phyloP scores from a whole-genome alignment of 1,140 invertebrate species.

The Orius insidiosus region DNA sequence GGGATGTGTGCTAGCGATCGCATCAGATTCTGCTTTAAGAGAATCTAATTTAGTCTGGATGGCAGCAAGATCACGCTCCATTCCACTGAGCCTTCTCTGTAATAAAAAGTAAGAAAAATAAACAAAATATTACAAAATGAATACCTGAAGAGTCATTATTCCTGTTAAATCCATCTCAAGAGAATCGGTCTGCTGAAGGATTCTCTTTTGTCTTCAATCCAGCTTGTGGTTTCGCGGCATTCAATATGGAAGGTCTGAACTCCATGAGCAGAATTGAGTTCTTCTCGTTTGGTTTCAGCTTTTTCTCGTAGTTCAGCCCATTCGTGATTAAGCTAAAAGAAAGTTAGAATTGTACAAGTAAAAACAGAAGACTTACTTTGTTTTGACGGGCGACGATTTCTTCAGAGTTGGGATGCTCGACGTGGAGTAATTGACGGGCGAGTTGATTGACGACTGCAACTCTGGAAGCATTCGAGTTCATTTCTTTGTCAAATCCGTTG shows the following conservation, averaged over 20 bases:
- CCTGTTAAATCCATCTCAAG: constrained; percentile 90
- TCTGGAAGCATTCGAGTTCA: constrained; percentile 92
- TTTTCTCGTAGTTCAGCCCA: constrained; percentile 75
- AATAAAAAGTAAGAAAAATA: constrained; percentile 22
- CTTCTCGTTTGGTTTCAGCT: constrained; percentile 85
- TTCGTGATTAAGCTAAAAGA: constrained; percentile 51
- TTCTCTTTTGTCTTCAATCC: constrained; percentile 99
- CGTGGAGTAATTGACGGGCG: constrained; percentile 81
- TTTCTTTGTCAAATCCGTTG: constrained; percentile 98
- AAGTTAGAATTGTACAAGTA: background rate
- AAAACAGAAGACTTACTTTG: constrained; percentile 30
- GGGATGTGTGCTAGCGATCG: constrained; percentile 83
- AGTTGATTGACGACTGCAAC: constrained; percentile 96
- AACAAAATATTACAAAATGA: too few species aligned
- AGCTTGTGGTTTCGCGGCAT: constrained; percentile 93
- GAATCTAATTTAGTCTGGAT: constrained; percentile 94
- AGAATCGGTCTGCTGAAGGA: constrained; percentile 73
- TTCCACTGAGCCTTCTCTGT: constrained; percentile 79
- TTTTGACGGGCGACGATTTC: constrained; percentile 86
- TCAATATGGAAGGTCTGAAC: constrained; percentile 99
- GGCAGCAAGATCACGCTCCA: constrained; percentile 95
- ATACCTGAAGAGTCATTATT: constrained; percentile 55
- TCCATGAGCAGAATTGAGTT: constrained; percentile 88
- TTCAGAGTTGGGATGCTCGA: constrained; percentile 94
- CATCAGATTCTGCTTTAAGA: constrained; percentile 77